Evolutionary conservation across 1,140 invertebrate species (phyloP).

Genomic region (Lordiphosa clarofinis): DNA sequence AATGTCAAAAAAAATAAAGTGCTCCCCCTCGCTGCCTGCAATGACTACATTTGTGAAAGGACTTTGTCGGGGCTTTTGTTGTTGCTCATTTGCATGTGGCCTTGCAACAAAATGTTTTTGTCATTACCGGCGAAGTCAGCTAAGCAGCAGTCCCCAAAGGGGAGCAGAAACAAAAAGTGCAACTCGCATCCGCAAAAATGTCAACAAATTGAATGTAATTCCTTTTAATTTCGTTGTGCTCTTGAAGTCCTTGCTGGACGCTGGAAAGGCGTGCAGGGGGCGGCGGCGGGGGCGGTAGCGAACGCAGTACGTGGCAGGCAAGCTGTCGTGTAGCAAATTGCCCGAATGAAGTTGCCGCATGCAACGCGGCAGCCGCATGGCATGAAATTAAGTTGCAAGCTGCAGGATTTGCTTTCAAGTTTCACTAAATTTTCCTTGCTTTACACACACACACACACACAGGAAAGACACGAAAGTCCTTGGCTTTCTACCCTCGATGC

Average conservation of each 20-base stretch:
- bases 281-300: neutral
- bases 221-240: slow-evolving; percentile 58
- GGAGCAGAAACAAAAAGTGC: slow-evolving; percentile 12
- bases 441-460: slow-evolving; percentile 13
- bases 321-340: slow-evolving; percentile 65
- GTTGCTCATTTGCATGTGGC: slow-evolving; percentile 65
- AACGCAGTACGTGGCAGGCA: slow-evolving; percentile 56
- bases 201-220: slow-evolving; percentile 73
- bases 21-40: slow-evolving; percentile 10
- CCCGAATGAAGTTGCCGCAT: slow-evolving; percentile 66
- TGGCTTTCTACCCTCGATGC: slow-evolving; percentile 44
- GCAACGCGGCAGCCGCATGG: slow-evolving; percentile 49
- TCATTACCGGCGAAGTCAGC: slow-evolving; percentile 58
- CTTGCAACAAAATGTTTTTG: slow-evolving; percentile 66
- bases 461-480: slow-evolving; percentile 45
- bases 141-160: slow-evolving; percentile 22
- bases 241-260: slow-evolving; percentile 50
- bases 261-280: neutral
- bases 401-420: slow-evolving; percentile 72
- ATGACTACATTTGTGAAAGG: slow-evolving; percentile 39
- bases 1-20: slow-evolving; percentile 30
- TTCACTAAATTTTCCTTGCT: slow-evolving; percentile 58
- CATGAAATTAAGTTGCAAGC: slow-evolving; percentile 76
- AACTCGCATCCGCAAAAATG: slow-evolving; percentile 41
- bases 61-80: slow-evolving; percentile 32